Percentiles rank a stretch among this genome's conserved stretches.
phyloP scores from a whole-genome alignment of 2,888 invertebrate species.

The Stegana nigrithorax region DNA sequence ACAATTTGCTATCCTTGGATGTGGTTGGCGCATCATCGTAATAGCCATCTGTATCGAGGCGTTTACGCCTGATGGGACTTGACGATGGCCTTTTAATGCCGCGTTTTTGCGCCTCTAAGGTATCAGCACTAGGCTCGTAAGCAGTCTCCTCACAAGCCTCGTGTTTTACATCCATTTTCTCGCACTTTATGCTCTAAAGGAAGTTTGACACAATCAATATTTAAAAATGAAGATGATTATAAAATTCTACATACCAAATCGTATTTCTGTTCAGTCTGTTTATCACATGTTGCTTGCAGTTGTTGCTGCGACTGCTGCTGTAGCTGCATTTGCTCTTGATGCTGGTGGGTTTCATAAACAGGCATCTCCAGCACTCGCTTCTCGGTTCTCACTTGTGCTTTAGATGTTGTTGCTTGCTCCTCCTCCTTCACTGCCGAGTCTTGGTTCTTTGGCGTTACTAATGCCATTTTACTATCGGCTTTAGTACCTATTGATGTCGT shows the following conservation, averaged over 20 bases:
- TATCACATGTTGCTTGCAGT: constrained; percentile 56
- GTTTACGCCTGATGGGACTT: no score
- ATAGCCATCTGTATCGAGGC: constrained; percentile 24
- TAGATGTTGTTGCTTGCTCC: constrained; percentile 26
- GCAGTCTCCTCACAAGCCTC: no score
- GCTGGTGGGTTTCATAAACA: constrained; percentile 16
- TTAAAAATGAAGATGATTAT: not conserved
- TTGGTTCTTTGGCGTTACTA: not conserved
- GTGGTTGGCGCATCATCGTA: constrained; percentile 38
- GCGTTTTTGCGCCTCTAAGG: constrained; percentile 49
- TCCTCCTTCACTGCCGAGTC: not conserved
- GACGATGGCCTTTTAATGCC: constrained; percentile 53
- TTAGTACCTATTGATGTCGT: constrained; percentile 25
- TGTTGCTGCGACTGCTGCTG: constrained; percentile 31
- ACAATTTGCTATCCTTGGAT: constrained; percentile 49
- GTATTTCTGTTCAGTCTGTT: constrained; percentile 54
- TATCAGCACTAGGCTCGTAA: no score
- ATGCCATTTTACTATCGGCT: no score
- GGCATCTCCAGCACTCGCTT: constrained; percentile 1
- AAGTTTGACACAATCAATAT: not conserved
- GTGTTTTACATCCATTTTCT: constrained; percentile 26
- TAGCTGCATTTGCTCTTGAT: constrained; percentile 12
- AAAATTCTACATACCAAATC: constrained; percentile 40
- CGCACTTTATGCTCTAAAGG: constrained; percentile 52
- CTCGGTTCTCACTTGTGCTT: constrained; percentile 23